These are phyloP conservation scores for Brachycybe producta DNA, from an alignment of 2,888 invertebrate species.

Conservation along the genomic window DNA sequence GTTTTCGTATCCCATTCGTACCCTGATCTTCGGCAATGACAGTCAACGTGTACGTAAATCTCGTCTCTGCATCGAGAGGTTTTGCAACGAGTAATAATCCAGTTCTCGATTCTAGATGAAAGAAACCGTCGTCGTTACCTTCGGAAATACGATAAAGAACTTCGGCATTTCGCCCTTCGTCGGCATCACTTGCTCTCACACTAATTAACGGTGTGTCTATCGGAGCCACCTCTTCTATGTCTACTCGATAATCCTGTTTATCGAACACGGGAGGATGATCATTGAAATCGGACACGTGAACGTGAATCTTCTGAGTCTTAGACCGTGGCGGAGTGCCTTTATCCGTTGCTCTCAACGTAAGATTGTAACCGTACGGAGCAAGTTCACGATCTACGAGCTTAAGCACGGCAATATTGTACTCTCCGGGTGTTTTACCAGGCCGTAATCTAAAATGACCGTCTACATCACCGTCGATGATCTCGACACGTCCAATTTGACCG, in stretches of 20 bases:
- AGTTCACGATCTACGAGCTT: constrained; percentile 62
- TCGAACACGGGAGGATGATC: constrained; percentile 80
- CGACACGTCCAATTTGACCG: constrained; percentile 65
- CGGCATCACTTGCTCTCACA: constrained; percentile 72
- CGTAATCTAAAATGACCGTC: constrained; percentile 70
- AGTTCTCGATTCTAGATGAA: constrained; percentile 70
- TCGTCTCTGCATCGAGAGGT: constrained; percentile 67
- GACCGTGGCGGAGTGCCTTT: constrained; percentile 63
- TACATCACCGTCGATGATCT: constrained; percentile 79
- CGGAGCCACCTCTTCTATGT: constrained; percentile 77
- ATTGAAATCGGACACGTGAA: constrained; percentile 64
- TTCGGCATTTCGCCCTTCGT: constrained; percentile 67
- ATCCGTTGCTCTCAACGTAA: constrained; percentile 74
- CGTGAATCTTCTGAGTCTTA: constrained; percentile 65
- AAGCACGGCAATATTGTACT: constrained; percentile 58
- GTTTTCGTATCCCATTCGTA: constrained; percentile 64
- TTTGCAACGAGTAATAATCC: constrained; percentile 79
- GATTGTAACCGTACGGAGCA: constrained; percentile 67
- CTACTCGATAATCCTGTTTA: constrained; percentile 71
- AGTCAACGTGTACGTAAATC: constrained; percentile 70
- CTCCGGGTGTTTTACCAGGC: constrained; percentile 39
- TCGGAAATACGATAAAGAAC: constrained; percentile 79
- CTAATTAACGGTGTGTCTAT: constrained; percentile 75
- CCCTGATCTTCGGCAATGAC: constrained; percentile 82
- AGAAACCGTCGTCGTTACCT: constrained; percentile 80